A percentile compares a stretch with the other conserved stretches of the same genome.
These are phyloP conservation scores for Berghia stephanieae DNA, from an alignment of 1,140 invertebrate genomes.

Conservation along the genomic window DNA sequence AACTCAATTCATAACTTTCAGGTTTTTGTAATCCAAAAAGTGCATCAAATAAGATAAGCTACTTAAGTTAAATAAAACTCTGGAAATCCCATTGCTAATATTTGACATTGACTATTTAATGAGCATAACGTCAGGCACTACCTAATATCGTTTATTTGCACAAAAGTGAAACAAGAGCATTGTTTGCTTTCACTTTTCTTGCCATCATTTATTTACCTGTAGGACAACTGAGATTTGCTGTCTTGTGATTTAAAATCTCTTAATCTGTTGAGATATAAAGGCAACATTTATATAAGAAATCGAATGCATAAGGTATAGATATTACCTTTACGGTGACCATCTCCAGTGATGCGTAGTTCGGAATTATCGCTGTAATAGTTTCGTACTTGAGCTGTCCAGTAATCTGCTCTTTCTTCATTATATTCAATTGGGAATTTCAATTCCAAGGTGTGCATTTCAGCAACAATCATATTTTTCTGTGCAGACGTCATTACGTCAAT, in stretches of 20 bases:
- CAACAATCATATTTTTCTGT: constrained; percentile 19
- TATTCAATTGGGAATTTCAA: constrained; percentile 43
- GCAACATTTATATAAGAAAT: background rate
- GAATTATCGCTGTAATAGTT: constrained; percentile 25
- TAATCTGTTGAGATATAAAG: background rate
- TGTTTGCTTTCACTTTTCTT: no score
- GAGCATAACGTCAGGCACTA: no score
- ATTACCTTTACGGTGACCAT: constrained; percentile 4
- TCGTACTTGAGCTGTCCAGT: constrained; percentile 8
- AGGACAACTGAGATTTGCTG: background rate
- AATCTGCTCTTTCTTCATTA: constrained; percentile 14
- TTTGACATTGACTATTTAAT: background rate
- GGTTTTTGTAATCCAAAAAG: no score
- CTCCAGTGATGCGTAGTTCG: background rate
- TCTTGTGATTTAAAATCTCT: background rate
- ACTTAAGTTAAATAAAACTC: background rate
- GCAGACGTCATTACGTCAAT: constrained; percentile 28
- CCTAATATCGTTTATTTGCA: no score
- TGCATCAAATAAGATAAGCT: background rate
- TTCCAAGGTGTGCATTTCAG: constrained; percentile 29
- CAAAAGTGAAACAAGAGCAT: no score
- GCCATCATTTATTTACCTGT: background rate
- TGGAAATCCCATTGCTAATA: background rate
- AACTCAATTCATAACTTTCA: background rate
- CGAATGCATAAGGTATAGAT: background rate